Evolutionary conservation across 2,888 invertebrate species (phyloP), one percentile per base, ranked within the genome.

Genomic region (Cephus pygmeus): DNA sequence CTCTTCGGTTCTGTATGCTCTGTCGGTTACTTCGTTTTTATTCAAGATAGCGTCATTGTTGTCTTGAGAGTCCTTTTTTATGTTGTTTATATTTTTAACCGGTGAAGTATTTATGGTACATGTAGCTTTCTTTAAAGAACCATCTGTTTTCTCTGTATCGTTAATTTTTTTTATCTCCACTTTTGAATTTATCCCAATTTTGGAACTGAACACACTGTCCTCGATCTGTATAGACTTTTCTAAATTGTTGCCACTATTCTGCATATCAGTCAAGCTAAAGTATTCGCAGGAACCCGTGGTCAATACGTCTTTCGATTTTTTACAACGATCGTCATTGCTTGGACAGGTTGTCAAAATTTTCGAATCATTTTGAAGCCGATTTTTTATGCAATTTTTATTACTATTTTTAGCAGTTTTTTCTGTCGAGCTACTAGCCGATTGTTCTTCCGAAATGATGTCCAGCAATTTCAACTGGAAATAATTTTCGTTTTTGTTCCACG

Each of bases 391-490:
- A 56, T 56, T 23, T 56, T 56, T 56, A 56, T 56, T 56, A 56
- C 56, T 69, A 40, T 69, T 78, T 73, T 75, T 71, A 36, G 76
- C 75, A 23, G 78, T 83, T 68, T 80, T 82, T 15, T 87, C 86
- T 0, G 81, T 85, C 0, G 85, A 85, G 73, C 85, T 86, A 34
- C 84, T 84, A 1, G 82, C 83, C 31, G 87, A 85, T n/a, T 87
- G 86, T 76, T 89, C 88, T 77, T 90, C 88, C 0, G 85, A 82
- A 69, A 89, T 88, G 73, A 88, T 87, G 36, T 90, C 89, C 36
- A 90, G 73, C 0, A 84, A 34, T 12, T 88, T 87, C 0, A 86
- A 80, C 76, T 84, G 83, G 36, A 83, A 85, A 79, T 82, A 74
- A 69, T 69, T 80, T 74, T 79, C 85, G 9, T 35, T 75, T 30